Base-by-base conservation (phyloP, 2,888 invertebrate genomes). In the Acronicta aceris region DNA sequence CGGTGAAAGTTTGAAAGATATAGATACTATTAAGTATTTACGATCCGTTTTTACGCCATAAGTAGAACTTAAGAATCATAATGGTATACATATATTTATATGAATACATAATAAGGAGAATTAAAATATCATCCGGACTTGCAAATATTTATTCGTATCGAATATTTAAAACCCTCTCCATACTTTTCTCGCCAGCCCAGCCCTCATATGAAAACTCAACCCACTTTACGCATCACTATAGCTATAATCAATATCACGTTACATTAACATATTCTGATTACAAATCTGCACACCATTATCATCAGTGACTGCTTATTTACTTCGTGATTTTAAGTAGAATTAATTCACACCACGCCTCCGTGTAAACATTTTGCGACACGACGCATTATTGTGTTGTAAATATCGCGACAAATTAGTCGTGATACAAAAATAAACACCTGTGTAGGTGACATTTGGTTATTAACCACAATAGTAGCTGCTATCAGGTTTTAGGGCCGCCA, bases 341-440 rank as follows among this genome's bases (percentile, higher is more conserved):
- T 74, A 81, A 88, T 86, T 86, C 71, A 81, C 87, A 86, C 88
- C 85, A 86, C 86, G 69, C 87, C 88, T 86, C 58, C 83, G 53
- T 59, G 80, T 76, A 82, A 87, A 89, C 74, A 84, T 58, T 58
- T 65, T 71, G 67, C 70, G 71, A 79, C 91, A 92, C 90, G 92
- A 89, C 84, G 79, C 79, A 79, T 79, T 83, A 81, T 86, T 84
- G 73, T 79, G 76, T 70, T 72, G 81, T 84, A 85, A 87, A 89
- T 75, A 86, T 61, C 61, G 81, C 64, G 84, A 87, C 88, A 88
- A 75, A 79, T 86, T 74, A 58, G 75, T 90, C 93, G 93, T 93
- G 93, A 92, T 87, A 68, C 62, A 54, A 61, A 73, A 88, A 93
- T 93, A 84, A 93, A 72, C 89, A 87, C 86, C 76, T 85, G 25